phyloP scores from a whole-genome alignment of 2,888 invertebrate species.

The Hecatera dysodea region DNA sequence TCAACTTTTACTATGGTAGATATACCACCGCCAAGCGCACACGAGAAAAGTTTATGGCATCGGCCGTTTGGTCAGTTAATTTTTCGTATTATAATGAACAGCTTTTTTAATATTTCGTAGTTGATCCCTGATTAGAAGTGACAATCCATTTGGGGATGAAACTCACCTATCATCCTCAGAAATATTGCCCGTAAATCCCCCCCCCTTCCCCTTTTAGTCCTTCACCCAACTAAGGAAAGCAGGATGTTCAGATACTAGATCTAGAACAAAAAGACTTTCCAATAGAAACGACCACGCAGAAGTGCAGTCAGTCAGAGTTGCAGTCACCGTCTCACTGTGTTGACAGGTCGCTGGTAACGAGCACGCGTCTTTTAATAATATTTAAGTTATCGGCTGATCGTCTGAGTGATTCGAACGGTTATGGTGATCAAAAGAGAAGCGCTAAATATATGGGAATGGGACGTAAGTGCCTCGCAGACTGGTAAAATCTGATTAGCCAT shows the following conservation, averaged over 20 bases:
- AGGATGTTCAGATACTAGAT: background rate
- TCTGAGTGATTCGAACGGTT: background rate
- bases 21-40: background rate
- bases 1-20: background rate
- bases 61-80: background rate
- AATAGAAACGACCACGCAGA: background rate
- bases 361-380: slow-evolving; percentile 23
- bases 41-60: background rate
- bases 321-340: background rate
- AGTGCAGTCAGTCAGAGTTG: background rate
- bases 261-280: background rate
- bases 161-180: background rate
- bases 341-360: slow-evolving; percentile 10
- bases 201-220: background rate
- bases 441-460: background rate
- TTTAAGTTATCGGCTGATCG: background rate
- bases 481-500: too few species aligned
- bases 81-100: background rate
- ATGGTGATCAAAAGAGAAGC: background rate
- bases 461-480: background rate
- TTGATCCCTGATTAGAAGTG: background rate
- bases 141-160: too few species aligned
- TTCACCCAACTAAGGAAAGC: background rate
- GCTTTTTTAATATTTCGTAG: background rate
- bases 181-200: background rate